Evolutionary conservation across 2,797 vertebrate species (phyloP), one percentile per base, ranked within the genome.

Genomic region (Crocidura indochinensis): DNA sequence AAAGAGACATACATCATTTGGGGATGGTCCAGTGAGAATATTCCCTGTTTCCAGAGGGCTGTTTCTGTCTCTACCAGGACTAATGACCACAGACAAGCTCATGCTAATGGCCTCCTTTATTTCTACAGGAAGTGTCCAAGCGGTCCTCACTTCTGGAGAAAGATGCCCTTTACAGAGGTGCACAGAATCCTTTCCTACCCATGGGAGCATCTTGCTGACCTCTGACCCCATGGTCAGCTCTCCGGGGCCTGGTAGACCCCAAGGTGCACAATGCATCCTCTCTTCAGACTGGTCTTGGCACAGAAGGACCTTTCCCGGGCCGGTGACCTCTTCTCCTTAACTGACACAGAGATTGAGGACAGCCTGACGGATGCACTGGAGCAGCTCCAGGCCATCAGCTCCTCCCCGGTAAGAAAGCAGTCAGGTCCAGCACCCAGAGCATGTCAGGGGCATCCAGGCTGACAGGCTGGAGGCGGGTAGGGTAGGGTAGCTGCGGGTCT

Each of bases 231-330:
- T 51, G 51, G 51, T 15, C 89, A 65, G 51, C 2, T 38, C 38
- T 38, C 38, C 38, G 5, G 38, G 38, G 38, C 38, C 38, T 38
- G 38, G 38, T 38, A 38, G n/a, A 80, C 73, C 80, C 93, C 53
- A 19, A 19, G 12, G 1, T 15, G 10, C 6, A 0, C 0, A 51
- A 99, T 99, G 99, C 99, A 99, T 97, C 99, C 99, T 49, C 98
- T 99, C 53, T 99, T 99, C 69, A 97, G 98, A 95, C 97, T 98
- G 97, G 99, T 99, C 91, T 97, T 99, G 97, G 98, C 98, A 73
- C 99, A 99, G 75, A 99, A 98, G 97, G 99, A 99, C 95, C 98
- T 99, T 91, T 99, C 99, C 22, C 97, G 99, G 71, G 99, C 99
- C 0, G 99, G 99, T 6, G 99, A 99, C 91, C 98, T 99, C 65